Evolutionary conservation across 2,888 invertebrate genomes (phyloP).

Genomic region (Hermaeophaga mercurialis): DNA sequence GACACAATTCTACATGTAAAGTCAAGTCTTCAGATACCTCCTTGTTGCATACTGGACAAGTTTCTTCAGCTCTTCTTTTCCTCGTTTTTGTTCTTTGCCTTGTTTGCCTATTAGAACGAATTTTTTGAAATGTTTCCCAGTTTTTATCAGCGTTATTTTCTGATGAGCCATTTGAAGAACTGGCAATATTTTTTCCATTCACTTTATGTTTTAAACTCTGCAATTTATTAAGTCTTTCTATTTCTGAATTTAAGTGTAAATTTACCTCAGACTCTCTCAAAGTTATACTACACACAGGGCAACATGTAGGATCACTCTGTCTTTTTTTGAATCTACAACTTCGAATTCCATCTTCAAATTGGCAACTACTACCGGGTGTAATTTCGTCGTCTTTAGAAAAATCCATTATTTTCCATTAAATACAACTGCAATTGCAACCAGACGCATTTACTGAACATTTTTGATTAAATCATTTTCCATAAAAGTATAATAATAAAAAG

Average conservation of each 20-base stretch:
- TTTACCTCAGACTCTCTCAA: conserved; percentile 83
- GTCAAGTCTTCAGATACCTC: conserved; percentile 72
- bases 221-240: conserved; percentile 72
- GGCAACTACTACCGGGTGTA: conserved; percentile 42
- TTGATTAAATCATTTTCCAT: conserved; percentile 11
- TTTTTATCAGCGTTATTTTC: conserved; percentile 62
- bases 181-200: conserved; percentile 56
- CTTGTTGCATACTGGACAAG: conserved; percentile 84
- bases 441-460: neutral
- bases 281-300: conserved; percentile 88
- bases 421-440: conserved; percentile 23
- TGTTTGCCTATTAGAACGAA: conserved; percentile 74
- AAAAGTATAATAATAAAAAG: conserved; percentile 27
- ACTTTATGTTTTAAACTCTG: conserved; percentile 52
- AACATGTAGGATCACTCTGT: conserved; percentile 73
- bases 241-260: conserved; percentile 78
- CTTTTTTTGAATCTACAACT: conserved; percentile 64
- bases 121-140: conserved; percentile 77
- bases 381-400: conserved; percentile 40
- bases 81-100: conserved; percentile 69
- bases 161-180: conserved; percentile 55
- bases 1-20: conserved; percentile 74
- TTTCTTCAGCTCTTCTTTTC: conserved; percentile 68
- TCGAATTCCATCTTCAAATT: conserved; percentile 52
- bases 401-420: conserved; percentile 43